Evolutionary conservation across 2,797 vertebrate genomes (phyloP).

Genomic region (Masticophis lateralis): DNA sequence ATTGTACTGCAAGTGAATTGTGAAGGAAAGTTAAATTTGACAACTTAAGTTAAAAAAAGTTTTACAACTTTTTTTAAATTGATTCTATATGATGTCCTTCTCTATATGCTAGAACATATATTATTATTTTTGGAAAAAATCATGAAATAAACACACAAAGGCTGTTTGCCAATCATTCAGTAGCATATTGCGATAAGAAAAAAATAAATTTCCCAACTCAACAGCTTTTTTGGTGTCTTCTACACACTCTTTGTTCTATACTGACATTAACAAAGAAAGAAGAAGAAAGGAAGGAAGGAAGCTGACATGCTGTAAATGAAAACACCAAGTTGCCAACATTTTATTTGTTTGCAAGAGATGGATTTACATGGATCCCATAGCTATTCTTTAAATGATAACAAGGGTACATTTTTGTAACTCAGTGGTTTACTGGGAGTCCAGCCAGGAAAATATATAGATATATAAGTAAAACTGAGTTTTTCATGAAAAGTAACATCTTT

Average conservation of each 20-base stretch:
- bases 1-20: not conserved
- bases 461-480: not conserved
- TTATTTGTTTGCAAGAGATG: not conserved
- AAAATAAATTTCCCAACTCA: not conserved
- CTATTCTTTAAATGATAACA: not conserved
- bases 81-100: not conserved
- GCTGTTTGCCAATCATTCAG: not conserved
- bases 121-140: not conserved
- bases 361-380: not conserved
- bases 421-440: not conserved
- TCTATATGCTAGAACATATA: not conserved
- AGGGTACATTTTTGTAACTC: not conserved
- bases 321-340: not conserved
- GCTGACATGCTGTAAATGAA: not conserved
- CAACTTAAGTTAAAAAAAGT: not conserved
- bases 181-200: not conserved
- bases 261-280: not conserved
- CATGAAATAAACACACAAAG: not conserved
- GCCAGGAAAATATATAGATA: not conserved
- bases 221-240: not conserved
- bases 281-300: not conserved
- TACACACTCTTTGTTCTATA: not conserved
- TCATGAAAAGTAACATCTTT: not conserved
- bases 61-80: not conserved
- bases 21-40: not conserved